Evolutionary conservation across 2,888 invertebrate genomes (phyloP).

Genomic region (Caenorhabditis afra): DNA sequence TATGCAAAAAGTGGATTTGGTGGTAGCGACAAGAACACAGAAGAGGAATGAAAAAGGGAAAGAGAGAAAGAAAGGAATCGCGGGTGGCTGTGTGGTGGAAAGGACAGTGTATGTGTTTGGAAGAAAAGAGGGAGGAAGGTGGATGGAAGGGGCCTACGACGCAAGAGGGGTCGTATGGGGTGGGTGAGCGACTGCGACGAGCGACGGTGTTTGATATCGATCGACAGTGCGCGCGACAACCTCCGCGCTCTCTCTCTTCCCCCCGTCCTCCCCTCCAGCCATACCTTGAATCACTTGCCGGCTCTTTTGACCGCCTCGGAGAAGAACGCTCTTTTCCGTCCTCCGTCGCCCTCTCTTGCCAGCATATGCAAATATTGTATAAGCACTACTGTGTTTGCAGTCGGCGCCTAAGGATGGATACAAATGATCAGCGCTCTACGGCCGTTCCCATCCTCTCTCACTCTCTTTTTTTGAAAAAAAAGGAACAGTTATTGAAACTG

Average conservation of each 20-base stretch:
- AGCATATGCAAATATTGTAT: conserved; percentile 48
- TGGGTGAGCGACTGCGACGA: conserved; percentile 40
- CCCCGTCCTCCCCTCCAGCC: not conserved
- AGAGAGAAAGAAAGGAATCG: conserved; percentile 1
- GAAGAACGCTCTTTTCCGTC: conserved; percentile 27
- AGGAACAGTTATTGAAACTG: too few relatives aligned
- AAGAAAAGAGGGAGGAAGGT: conserved; percentile 10
- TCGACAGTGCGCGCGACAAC: conserved; percentile 53
- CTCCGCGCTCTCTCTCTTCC: too few relatives aligned
- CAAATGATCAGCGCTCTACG: conserved; percentile 37
- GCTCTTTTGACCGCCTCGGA: conserved; percentile 48
- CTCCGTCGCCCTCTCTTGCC: not conserved
- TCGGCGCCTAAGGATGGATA: conserved; percentile 22
- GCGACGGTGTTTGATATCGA: conserved; percentile 54
- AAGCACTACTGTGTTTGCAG: conserved; percentile 52
- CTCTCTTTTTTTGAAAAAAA: not conserved
- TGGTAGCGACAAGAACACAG: conserved; percentile 15
- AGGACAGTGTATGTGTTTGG: conserved; percentile 14
- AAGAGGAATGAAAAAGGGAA: not conserved
- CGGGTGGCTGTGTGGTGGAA: conserved; percentile 14
- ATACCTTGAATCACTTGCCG: conserved; percentile 54
- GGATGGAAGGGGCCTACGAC: conserved; percentile 27
- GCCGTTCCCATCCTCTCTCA: not conserved
- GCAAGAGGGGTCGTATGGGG: conserved; percentile 46
- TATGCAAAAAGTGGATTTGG: conserved; percentile 46